phyloP scores from a whole-genome alignment of 30 jellyfish, hydroid and myxozoan species.

The Aurelia sp. region DNA sequence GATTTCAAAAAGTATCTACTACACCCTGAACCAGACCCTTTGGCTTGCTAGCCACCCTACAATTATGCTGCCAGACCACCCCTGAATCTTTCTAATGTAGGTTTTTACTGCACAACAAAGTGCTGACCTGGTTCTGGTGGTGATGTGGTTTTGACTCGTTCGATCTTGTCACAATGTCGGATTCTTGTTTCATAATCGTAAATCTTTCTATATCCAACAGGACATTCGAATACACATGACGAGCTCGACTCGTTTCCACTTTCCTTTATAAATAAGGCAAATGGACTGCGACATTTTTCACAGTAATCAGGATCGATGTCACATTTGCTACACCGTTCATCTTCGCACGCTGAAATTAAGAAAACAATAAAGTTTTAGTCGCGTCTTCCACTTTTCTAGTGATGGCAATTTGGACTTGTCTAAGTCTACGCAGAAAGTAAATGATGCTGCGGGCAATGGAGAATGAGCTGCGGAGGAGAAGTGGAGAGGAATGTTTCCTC shows the following conservation, averaged over 20 bases:
- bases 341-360: constrained; percentile 30
- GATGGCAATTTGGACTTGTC: too few relatives aligned
- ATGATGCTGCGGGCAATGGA: too few relatives aligned
- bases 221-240: constrained; percentile 24
- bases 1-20: too few relatives aligned
- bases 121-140: neutral
- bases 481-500: too few relatives aligned
- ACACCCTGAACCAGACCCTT: too few relatives aligned
- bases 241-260: neutral
- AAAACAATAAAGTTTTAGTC: neutral
- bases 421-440: too few relatives aligned
- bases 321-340: constrained; percentile 24
- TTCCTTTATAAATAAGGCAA: constrained; percentile 20
- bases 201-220: constrained; percentile 31
- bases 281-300: constrained; percentile 30
- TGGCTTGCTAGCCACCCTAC: too few relatives aligned
- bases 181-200: constrained; percentile 20
- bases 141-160: neutral
- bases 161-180: neutral
- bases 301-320: constrained; percentile 9
- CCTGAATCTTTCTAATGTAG: too few relatives aligned
- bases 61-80: too few relatives aligned
- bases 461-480: too few relatives aligned
- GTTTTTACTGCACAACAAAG: neutral
- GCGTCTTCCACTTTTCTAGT: too few relatives aligned